Conservation (phyloP, 2,113 vertebrate species). For the Prolemur simus region DNA sequence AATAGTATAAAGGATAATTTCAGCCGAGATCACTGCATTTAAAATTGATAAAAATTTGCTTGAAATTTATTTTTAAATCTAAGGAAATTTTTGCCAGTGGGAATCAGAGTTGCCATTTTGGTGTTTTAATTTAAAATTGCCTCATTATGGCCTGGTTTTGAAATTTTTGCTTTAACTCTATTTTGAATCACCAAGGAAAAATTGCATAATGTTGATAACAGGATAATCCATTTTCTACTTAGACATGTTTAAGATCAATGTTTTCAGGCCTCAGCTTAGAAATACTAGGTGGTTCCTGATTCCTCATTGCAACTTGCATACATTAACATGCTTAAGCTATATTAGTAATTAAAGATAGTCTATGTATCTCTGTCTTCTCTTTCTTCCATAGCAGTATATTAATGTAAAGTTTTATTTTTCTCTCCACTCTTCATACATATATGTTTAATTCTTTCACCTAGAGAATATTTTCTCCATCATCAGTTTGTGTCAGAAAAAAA, state of each 20-base stretch:
- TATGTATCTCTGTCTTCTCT: not conserved
- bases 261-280: not conserved
- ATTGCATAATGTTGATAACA: not conserved
- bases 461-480: not conserved
- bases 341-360: not conserved
- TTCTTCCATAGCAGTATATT: not conserved
- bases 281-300: not conserved
- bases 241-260: not conserved
- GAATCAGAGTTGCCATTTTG: not conserved
- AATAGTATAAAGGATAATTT: not conserved
- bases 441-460: not conserved
- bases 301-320: not conserved
- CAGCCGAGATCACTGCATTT: not conserved
- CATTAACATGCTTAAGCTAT: not conserved
- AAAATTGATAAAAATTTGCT: not conserved
- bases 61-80: not conserved
- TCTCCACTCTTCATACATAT: not conserved
- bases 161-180: not conserved
- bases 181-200: not conserved
- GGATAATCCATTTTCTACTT: not conserved
- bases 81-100: not conserved
- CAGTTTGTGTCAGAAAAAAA: not conserved
- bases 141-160: not conserved
- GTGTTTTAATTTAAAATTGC: not conserved
- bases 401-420: not conserved